Percentiles rank a stretch among this genome's conserved stretches.
These are phyloP conservation scores for Ispidina picta DNA, from an alignment of 2,797 vertebrate genomes.

Conservation along the genomic window DNA sequence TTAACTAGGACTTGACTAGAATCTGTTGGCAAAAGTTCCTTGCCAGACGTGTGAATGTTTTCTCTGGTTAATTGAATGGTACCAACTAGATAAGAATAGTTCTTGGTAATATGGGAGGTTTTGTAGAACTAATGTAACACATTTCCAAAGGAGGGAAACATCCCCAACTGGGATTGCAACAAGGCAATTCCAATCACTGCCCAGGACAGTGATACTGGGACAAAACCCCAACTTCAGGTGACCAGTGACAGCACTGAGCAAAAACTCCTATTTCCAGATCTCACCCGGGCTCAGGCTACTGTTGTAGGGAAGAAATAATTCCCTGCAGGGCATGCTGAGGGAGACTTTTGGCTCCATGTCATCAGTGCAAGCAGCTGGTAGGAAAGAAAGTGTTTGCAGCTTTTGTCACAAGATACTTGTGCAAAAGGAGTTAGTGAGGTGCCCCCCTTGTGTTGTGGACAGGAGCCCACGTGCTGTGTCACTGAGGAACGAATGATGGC, in stretches of 20 bases:
- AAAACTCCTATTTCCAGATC: neutral
- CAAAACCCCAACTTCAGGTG: neutral
- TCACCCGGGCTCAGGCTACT: neutral
- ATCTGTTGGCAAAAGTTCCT: constrained; percentile 64
- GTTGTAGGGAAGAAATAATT: neutral
- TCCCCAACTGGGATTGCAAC: neutral
- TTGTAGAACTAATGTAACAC: constrained; percentile 1
- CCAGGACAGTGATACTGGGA: neutral
- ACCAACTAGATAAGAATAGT: constrained; percentile 30
- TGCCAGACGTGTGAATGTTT: constrained; percentile 47
- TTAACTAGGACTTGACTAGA: constrained; percentile 50
- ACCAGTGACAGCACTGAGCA: neutral
- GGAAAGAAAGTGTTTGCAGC: neutral
- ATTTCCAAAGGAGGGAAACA: neutral
- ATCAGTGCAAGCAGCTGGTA: neutral
- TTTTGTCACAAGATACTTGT: fast-evolving
- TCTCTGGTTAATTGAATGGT: constrained; percentile 38
- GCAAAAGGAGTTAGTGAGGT: neutral
- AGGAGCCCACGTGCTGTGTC: fast-evolving
- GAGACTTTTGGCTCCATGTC: neutral
- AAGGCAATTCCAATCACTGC: neutral
- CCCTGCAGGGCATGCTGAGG: neutral
- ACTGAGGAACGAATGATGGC: fast-evolving
- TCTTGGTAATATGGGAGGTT: constrained; percentile 14
- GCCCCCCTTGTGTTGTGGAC: neutral